A percentile compares a stretch with the other conserved stretches of the same genome.
phyloP scores from a whole-genome alignment of 2,797 vertebrate genomes.

The Amblyopsis hoosieri region DNA sequence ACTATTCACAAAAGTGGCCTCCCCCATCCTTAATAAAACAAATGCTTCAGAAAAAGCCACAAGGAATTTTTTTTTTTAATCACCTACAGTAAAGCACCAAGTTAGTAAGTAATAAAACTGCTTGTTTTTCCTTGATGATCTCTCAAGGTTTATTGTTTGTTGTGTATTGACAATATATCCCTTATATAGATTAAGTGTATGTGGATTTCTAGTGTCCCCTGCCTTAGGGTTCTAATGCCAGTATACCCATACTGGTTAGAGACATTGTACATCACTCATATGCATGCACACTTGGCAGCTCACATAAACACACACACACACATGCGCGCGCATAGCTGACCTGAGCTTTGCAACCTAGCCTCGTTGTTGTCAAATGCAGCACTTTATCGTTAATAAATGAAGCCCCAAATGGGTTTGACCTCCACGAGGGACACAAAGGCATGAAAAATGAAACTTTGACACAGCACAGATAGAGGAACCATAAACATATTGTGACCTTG shows the following conservation, averaged over 20 bases:
- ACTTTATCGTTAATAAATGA: slow-evolving; percentile 76
- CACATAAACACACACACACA: slow-evolving; percentile 8
- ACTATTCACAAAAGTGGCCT: no score
- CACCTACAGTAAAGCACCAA: slow-evolving; percentile 31
- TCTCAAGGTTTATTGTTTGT: slow-evolving; percentile 39
- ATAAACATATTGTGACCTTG: slow-evolving; percentile 62
- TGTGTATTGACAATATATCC: slow-evolving; percentile 61
- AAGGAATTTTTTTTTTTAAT: slow-evolving; percentile 61
- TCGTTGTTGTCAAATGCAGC: slow-evolving; percentile 53
- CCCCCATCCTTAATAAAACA: no score
- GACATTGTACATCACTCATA: slow-evolving; percentile 38
- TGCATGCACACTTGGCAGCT: neutral
- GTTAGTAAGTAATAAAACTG: slow-evolving; percentile 57
- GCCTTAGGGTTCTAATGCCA: slow-evolving; percentile 18
- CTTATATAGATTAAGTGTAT: slow-evolving; percentile 53
- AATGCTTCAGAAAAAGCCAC: slow-evolving; percentile 24
- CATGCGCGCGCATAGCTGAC: slow-evolving; percentile 22
- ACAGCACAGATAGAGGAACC: slow-evolving; percentile 47
- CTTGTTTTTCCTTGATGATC: slow-evolving; percentile 58
- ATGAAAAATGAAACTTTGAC: slow-evolving; percentile 76
- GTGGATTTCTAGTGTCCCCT: slow-evolving; percentile 47
- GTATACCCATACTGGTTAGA: slow-evolving; percentile 44
- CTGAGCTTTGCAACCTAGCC: slow-evolving; percentile 34
- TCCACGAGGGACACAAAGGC: slow-evolving; percentile 58
- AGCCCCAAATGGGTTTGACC: slow-evolving; percentile 69